Base-by-base conservation (phyloP, 2,797 vertebrate species). In the Poecile montanus region DNA sequence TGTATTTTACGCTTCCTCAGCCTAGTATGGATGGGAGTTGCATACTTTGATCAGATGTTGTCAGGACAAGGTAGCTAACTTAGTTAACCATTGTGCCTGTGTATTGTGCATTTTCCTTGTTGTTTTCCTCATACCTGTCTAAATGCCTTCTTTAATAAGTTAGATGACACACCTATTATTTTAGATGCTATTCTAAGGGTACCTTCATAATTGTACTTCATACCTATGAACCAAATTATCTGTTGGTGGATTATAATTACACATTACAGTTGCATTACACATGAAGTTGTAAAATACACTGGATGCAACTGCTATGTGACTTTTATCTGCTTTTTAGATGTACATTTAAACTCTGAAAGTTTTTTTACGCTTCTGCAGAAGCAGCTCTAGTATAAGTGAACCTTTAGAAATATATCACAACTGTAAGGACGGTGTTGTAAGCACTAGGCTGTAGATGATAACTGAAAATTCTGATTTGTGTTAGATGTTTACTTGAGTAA, bases 41-140 rank as follows among this genome's bases (percentile, higher is more conserved):
- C 32, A 20, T 60, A 15, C 16, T 63, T 74, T 16, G 13, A 34
- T 74, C 75, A 50, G 6, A 16, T 79, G 16, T 68, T 88, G 72
- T 63, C 47, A 74, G 75, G 50, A n/a, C 13, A 32, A 29, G 30
- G 57, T 57, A 71, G 22, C 25, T 78, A 58, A 19, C 25, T 17
- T 32, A 25, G 21, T 19, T 93, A 67, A 21, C 47, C 40, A 14
- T 27, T 34, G 25, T 66, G 11, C 19, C 29, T 47, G 3, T 47
- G 44, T 54, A 2, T 32, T 71, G 10, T 65, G 57, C 40, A 11
- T 82, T 54, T 74, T 48, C 30, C 50, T 58, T 61, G 16, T 44
- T 89, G 32, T 91, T 88, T 95, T 88, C 44, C 62, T 88, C 88
- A 48, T 90, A 38, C 70, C 66, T 79, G 66, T 38, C 32, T 62